Evolutionary conservation across 2,113 vertebrate species (phyloP), one percentile per base, ranked within the genome.

Genomic region (Phaetusa simplex): DNA sequence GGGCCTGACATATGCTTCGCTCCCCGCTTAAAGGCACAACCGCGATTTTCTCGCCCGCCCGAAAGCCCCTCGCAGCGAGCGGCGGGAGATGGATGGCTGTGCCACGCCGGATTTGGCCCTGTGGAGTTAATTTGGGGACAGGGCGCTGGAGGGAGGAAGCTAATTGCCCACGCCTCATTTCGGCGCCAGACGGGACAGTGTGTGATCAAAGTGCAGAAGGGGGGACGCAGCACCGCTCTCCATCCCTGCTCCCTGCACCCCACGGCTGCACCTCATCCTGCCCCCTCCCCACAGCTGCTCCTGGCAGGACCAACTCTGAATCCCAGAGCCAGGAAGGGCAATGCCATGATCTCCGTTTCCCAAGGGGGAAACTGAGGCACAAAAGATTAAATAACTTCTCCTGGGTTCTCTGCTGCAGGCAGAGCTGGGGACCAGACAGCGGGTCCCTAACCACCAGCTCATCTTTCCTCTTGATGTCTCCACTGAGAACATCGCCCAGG

Each of bases 21-120:
- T 94, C 88, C 27, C 92, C 5, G 90, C 96, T 97, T 97, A 98
- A 98, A 97, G 97, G 95, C 95, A 53, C 97, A 95, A 96, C 80
- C 26, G 40, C 85, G 38, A 67, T 72, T 95, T 96, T 93, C 56
- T 52, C 50, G 6, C 71, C 84, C 11, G 34, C 70, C 82, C 81
- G 6, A 0, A 40, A 90, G 36, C 20, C 45, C 50, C 49, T 38
- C 4, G 4, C 69, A 38, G 55, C 9, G 13, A 67, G 82, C 49
- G 22, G 38, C 23, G 14, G 34, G 67, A 70, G 72, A 30, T 11
- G 59, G 42, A 56, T 29, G 5, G 19, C 30, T 19, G 62, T 53
- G 38, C 64, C 55, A 3, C 9, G 43, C 70, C 21, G 40, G 52
- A 23, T 69, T 71, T 4, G 78, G 82, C 72, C 82, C 85, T 32